These are phyloP conservation scores for Alloplasta piceator DNA, from an alignment of 2,888 invertebrate species.

Conservation along the genomic window DNA sequence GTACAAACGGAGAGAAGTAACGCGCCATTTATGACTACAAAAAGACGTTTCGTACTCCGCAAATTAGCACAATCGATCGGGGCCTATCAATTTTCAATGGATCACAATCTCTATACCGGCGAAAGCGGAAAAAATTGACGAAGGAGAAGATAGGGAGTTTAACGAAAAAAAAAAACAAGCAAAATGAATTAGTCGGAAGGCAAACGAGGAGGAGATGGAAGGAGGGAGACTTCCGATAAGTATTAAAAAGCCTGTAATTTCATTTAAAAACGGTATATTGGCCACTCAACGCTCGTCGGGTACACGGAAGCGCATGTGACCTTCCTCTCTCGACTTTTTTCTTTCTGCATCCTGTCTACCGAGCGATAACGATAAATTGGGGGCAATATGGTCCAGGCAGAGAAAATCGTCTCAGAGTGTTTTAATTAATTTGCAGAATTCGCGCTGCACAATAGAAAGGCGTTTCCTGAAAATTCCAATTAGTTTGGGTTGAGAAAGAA, in stretches of 20 bases:
- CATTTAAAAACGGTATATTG: slow-evolving; percentile 74
- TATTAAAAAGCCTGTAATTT: slow-evolving; percentile 76
- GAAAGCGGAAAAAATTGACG: neutral
- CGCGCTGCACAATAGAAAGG: too few species aligned
- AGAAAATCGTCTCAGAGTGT: too few species aligned
- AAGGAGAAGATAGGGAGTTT: neutral
- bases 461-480: too few species aligned
- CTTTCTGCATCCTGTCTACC: neutral
- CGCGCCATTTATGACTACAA: slow-evolving; percentile 44
- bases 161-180: neutral
- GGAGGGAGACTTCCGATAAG: slow-evolving; percentile 63
- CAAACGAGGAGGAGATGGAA: neutral
- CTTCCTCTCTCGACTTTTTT: neutral
- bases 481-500: too few species aligned
- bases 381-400: too few species aligned
- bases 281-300: slow-evolving; percentile 73
- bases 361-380: neutral
- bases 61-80: slow-evolving; percentile 50
- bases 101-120: slow-evolving; percentile 11
- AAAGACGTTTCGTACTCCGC: slow-evolving; percentile 35
- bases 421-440: too few species aligned
- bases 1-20: slow-evolving; percentile 9
- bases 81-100: slow-evolving; percentile 10
- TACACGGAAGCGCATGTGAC: slow-evolving; percentile 7
- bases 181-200: too few species aligned